Conservation (phyloP, 2,113 vertebrate species). For the Cyprinus carpio region DNA sequence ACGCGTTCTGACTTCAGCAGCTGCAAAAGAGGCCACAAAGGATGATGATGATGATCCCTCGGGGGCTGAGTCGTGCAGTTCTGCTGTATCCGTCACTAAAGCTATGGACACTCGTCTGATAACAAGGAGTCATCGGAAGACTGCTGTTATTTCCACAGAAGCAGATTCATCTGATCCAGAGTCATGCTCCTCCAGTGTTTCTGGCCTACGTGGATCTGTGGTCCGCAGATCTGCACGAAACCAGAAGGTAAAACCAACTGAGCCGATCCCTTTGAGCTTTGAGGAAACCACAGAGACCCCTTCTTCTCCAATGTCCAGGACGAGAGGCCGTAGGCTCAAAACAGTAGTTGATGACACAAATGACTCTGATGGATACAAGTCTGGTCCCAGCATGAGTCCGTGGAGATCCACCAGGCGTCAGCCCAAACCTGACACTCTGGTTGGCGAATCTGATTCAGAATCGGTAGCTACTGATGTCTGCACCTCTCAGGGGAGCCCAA, state of each 20-base stretch:
- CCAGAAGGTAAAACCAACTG: slow-evolving; percentile 14
- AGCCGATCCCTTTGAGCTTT: slow-evolving; percentile 59
- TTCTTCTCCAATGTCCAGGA: slow-evolving; percentile 12
- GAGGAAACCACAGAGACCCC: slow-evolving; percentile 55
- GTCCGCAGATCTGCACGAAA: slow-evolving; percentile 54
- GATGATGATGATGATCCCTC: slow-evolving; percentile 61
- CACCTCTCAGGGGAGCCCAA: slow-evolving; percentile 52
- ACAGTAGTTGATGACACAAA: slow-evolving; percentile 47
- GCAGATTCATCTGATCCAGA: slow-evolving; percentile 66
- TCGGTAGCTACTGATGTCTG: slow-evolving; percentile 28
- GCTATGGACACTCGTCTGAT: slow-evolving; percentile 59
- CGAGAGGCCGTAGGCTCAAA: slow-evolving; percentile 46
- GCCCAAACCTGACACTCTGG: neutral
- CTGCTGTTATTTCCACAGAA: slow-evolving; percentile 46
- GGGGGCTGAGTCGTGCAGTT: slow-evolving; percentile 74
- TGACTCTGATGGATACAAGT: slow-evolving; percentile 72
- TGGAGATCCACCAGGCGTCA: slow-evolving; percentile 41
- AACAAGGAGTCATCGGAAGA: slow-evolving; percentile 72
- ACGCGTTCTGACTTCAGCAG: slow-evolving; percentile 46
- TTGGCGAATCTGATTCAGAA: slow-evolving; percentile 65
- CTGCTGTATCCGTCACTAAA: slow-evolving; percentile 33
- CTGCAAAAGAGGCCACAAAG: slow-evolving; percentile 32
- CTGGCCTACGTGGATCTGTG: slow-evolving; percentile 48
- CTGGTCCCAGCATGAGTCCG: slow-evolving; percentile 59
- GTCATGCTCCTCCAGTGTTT: slow-evolving; percentile 62